Evolutionary conservation across 2,888 invertebrate genomes (phyloP).

Genomic region (Chrysodeixis includens): DNA sequence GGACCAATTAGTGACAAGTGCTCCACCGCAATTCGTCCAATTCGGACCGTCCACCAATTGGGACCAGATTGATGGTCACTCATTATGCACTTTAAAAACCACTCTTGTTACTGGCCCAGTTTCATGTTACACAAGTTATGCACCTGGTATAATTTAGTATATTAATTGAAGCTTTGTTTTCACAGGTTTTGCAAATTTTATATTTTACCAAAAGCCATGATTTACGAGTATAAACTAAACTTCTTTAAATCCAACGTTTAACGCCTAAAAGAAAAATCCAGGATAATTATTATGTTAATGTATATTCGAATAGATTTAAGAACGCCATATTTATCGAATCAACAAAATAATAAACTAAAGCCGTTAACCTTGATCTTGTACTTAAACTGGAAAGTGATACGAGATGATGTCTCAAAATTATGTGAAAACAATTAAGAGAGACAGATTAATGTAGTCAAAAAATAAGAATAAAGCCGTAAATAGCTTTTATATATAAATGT

Average conservation of each 20-base stretch:
- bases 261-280: not conserved
- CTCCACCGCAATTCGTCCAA: slow-evolving; percentile 63
- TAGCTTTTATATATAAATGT: too few relatives aligned
- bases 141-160: not conserved
- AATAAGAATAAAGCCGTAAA: too few relatives aligned
- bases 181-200: too few relatives aligned
- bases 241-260: not conserved
- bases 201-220: too few relatives aligned
- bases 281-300: not conserved
- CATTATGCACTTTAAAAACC: slow-evolving; percentile 49
- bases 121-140: not conserved
- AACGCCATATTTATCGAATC: not conserved
- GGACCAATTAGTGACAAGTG: slow-evolving; percentile 75
- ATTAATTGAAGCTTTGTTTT: too few relatives aligned
- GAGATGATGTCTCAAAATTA: not conserved
- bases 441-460: too few relatives aligned
- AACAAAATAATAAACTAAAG: not conserved
- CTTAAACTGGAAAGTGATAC: not conserved
- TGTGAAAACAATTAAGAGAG: too few relatives aligned
- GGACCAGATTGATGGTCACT: slow-evolving; percentile 70
- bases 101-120: slow-evolving; percentile 10
- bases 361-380: not conserved
- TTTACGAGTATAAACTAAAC: too few relatives aligned
- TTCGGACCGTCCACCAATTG: slow-evolving; percentile 63
- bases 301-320: not conserved